phyloP scores from a whole-genome alignment of 1,140 invertebrate genomes.

The Tyrophagus putrescentiae region DNA sequence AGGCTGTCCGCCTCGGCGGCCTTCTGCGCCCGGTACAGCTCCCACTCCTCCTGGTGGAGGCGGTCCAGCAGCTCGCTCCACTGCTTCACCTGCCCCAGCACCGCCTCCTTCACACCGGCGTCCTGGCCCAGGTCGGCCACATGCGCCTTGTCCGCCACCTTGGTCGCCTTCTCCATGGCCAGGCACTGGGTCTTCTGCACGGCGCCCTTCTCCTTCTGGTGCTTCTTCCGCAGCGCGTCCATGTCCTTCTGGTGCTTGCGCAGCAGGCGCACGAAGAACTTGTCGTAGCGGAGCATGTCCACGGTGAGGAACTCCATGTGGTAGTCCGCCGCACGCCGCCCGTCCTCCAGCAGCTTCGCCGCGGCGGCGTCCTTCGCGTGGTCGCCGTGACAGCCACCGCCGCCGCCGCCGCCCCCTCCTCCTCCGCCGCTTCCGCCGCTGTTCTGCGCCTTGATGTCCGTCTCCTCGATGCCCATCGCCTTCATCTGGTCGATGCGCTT shows the following conservation, averaged over 20 bases:
- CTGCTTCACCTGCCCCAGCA: conserved; percentile 74
- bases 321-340: conserved; percentile 37
- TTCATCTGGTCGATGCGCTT: conserved; percentile 81
- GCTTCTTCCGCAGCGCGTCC: conserved; percentile 75
- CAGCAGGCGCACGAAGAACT: conserved; percentile 80
- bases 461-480: conserved; percentile 78
- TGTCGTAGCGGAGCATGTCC: conserved; percentile 74
- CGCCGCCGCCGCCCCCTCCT: conserved; percentile 24
- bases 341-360: too few species aligned
- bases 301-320: conserved; percentile 83
- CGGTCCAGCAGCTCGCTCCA: conserved; percentile 79
- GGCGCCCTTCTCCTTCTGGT: conserved; percentile 75
- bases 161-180: conserved; percentile 86
- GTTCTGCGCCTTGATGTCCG: conserved; percentile 41
- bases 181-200: conserved; percentile 87
- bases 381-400: too few species aligned
- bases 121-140: conserved; percentile 46
- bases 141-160: conserved; percentile 66
- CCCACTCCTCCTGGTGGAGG: conserved; percentile 80
- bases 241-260: conserved; percentile 92
- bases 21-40: conserved; percentile 60
- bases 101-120: conserved; percentile 57
- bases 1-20: conserved; percentile 69
- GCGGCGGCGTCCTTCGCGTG: too few species aligned
- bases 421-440: not conserved